A percentile compares a stretch with the other conserved stretches of the same genome.
Conservation (phyloP, 35 echinoderm and acorn worm genomes). For the Anneissia japonica region DNA sequence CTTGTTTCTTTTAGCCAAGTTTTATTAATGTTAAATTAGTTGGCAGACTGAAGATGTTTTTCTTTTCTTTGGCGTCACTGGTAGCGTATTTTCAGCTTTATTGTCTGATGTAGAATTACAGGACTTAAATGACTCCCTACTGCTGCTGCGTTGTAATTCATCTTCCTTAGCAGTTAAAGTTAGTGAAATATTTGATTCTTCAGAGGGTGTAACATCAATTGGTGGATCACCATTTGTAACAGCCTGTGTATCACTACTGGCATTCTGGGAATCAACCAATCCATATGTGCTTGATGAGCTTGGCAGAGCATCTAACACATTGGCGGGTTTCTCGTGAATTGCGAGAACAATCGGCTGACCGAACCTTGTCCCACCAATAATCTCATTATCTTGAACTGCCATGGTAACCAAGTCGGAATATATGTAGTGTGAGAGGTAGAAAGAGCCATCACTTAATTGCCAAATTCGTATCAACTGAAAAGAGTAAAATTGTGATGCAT, state of each 20-base stretch:
- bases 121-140: background rate
- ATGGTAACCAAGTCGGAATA: background rate
- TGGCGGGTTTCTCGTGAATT: background rate
- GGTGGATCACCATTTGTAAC: background rate
- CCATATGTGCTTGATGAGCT: background rate
- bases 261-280: background rate
- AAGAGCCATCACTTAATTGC: background rate
- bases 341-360: background rate
- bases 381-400: background rate
- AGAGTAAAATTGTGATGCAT: too few species aligned
- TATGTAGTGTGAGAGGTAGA: background rate
- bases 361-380: conserved; percentile 6
- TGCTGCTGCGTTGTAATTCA: background rate
- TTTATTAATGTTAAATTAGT: too few species aligned
- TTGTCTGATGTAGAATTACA: background rate
- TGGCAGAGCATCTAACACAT: background rate
- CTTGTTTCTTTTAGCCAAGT: too few species aligned
- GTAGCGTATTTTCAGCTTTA: background rate
- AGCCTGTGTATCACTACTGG: too few species aligned
- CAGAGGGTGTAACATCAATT: background rate
- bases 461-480: background rate
- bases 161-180: background rate
- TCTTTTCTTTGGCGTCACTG: background rate
- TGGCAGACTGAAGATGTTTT: too few species aligned
- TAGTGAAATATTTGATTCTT: background rate